phyloP scores from a whole-genome alignment of 2,113 vertebrate species.

The Erythrocercus mccallii region DNA sequence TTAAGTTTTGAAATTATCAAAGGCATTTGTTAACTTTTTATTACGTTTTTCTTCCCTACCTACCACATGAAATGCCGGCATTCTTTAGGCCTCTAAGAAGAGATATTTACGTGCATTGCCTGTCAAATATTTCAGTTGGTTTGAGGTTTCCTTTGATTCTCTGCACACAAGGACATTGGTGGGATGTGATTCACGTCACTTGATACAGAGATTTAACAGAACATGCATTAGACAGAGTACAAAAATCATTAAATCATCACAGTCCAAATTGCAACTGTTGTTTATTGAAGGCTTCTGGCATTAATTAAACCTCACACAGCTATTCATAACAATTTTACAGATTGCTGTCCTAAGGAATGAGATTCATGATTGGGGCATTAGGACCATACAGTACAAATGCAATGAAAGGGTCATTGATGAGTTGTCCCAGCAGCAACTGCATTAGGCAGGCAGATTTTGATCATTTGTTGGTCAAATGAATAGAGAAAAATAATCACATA shows the following conservation, averaged over 20 bases:
- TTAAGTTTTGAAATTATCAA: neutral
- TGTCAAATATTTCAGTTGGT: neutral
- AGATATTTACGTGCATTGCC: neutral
- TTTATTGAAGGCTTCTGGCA: conserved; percentile 27
- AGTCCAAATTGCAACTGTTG: conserved; percentile 7
- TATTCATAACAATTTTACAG: conserved; percentile 6
- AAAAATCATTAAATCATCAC: conserved; percentile 8
- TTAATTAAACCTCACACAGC: conserved; percentile 44
- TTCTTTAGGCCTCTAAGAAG: neutral
- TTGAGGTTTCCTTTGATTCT: neutral
- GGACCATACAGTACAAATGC: neutral
- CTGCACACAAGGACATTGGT: neutral
- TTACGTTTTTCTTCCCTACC: neutral
- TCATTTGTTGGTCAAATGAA: neutral
- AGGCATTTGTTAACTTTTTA: rapidly evolving
- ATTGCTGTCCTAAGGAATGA: neutral
- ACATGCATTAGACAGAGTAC: neutral
- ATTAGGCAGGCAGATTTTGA: neutral
- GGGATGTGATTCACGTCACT: neutral
- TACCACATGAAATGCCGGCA: rapidly evolving
- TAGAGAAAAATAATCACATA: neutral
- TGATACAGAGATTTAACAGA: neutral
- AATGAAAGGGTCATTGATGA: neutral
- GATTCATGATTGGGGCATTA: neutral
- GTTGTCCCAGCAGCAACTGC: neutral